phyloP scores from a whole-genome alignment of 2,797 vertebrate species.

The Chrosomus eos region DNA sequence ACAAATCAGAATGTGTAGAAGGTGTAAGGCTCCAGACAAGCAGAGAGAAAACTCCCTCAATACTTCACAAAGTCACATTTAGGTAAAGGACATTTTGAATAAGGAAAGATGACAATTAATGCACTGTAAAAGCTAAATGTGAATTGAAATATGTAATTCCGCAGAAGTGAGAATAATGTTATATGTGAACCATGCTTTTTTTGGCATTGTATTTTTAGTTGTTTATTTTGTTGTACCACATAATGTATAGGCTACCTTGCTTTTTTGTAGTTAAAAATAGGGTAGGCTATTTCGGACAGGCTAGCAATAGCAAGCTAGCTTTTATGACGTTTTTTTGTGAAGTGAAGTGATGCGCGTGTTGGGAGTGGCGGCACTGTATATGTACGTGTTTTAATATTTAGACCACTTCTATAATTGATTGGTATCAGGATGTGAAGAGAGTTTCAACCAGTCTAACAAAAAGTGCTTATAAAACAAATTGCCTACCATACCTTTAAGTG shows the following conservation, averaged over 20 bases:
- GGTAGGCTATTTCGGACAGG: not conserved
- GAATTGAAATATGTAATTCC: not conserved
- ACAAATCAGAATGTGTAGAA: constrained; percentile 70
- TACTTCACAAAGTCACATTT: constrained; percentile 65
- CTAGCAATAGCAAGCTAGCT: not conserved
- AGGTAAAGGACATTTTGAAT: constrained; percentile 71
- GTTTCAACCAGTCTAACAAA: too few relatives aligned
- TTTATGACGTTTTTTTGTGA: not conserved
- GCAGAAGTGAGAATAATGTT: not conserved
- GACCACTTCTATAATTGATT: too few relatives aligned
- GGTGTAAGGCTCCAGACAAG: constrained; percentile 53
- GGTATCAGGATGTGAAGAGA: too few relatives aligned
- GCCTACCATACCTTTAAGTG: too few relatives aligned
- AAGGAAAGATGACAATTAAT: constrained; percentile 10
- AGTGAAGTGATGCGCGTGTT: too few relatives aligned
- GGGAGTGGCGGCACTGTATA: too few relatives aligned
- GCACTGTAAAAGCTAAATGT: not conserved
- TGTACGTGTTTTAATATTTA: too few relatives aligned
- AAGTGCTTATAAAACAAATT: too few relatives aligned
- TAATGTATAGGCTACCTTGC: too few relatives aligned
- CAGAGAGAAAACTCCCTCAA: constrained; percentile 61
- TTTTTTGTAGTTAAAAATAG: not conserved
- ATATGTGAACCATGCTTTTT: not conserved
- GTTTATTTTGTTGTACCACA: not conserved
- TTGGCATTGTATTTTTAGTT: not conserved